Evolutionary conservation across 2,888 invertebrate genomes (phyloP), one percentile per base, ranked within the genome.

Genomic region (Melitaea athalia): DNA sequence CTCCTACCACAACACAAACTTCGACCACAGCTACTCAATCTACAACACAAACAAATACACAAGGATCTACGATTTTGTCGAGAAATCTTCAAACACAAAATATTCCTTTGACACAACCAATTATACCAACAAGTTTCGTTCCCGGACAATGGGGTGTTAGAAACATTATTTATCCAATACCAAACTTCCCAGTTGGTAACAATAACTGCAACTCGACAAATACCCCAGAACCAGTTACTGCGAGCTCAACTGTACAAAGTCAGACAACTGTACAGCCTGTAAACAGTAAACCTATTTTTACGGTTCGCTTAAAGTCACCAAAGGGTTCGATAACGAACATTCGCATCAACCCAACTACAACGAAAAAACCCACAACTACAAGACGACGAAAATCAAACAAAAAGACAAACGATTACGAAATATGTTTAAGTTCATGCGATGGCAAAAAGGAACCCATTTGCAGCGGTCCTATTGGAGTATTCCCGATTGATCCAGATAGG

Each of bases 401-500:
- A 68, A 85, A 75, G 24, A 77, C 74, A 70, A 91, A 91, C 72
- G 86, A 81, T 50, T 91, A 85, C 70, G 89, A 91, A 5, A 77
- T 80, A 1, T 92, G 92, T 74, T 71, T 87, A 42, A 79, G 83
- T 59, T 83, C 86, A 1, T 92, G 92, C 70, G 85, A 77, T 60
- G 87, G 84, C 8, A 83, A 75, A 62, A 87, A 82, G 72, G 82
- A 85, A 31, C 88, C 87, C 0, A 85, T 92, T 68, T 92, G 92
- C 70, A 86, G 87, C 38, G 81, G 83, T 2, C 92, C 92, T 3
- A 71, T 84, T 42, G 83, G 87, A 0, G 77, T 82, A 3, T 68
- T 74, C 11, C 82, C 83, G 7, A 78, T 91, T 70, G 82, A 91
- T 69, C 81, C 89, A 0, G 81, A 89, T n/a, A 81, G 78, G 6